Evolutionary conservation across 2,797 vertebrate species (phyloP).

Genomic region (Otus scops): DNA sequence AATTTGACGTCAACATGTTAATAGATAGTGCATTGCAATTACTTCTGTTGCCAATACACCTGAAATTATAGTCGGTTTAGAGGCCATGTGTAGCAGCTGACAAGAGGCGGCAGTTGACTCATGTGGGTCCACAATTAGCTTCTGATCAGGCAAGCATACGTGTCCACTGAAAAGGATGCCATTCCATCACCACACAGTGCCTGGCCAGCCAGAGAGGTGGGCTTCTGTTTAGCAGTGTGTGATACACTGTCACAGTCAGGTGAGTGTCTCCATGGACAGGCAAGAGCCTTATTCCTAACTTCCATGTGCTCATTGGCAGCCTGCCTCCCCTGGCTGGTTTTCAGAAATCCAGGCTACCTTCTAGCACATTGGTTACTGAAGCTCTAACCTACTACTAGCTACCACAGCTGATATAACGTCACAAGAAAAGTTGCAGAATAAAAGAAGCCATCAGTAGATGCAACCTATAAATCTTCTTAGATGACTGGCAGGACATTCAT

Average conservation of each 20-base stretch:
- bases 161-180: not conserved
- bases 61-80: not conserved
- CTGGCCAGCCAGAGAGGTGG: not conserved
- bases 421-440: not conserved
- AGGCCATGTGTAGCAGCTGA: not conserved
- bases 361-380: not conserved
- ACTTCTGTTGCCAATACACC: not conserved
- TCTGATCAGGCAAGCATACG: not conserved
- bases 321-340: not conserved
- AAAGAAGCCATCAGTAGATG: not conserved
- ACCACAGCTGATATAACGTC: not conserved
- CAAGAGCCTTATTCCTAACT: not conserved
- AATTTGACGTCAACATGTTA: not conserved
- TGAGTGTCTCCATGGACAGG: not conserved
- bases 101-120: not conserved
- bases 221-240: not conserved
- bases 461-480: not conserved
- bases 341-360: not conserved
- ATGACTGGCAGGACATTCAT: not conserved
- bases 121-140: not conserved
- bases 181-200: accelerated
- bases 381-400: not conserved
- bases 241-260: not conserved
- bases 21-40: not conserved
- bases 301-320: not conserved